phyloP scores from a whole-genome alignment of 2,888 invertebrate species.

The Callinectes sapidus region DNA sequence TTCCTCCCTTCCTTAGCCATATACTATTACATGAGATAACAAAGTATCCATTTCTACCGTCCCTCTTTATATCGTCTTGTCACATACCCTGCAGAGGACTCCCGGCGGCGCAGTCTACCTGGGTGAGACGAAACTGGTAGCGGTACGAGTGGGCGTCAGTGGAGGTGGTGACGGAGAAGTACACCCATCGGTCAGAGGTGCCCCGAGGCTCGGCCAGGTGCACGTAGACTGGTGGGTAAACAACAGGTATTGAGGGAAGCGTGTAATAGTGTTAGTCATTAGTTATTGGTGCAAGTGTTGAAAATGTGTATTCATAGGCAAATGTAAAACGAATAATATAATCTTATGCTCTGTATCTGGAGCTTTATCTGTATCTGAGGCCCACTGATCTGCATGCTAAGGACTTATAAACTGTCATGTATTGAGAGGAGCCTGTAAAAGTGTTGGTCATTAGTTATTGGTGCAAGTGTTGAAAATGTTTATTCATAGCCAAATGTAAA shows the following conservation, averaged over 20 bases:
- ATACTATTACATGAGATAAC: neutral
- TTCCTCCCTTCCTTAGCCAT: neutral
- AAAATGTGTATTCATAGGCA: no score
- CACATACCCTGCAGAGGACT: conserved; percentile 45
- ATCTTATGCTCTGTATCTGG: no score
- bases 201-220: conserved; percentile 38
- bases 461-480: no score
- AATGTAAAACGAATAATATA: no score
- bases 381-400: no score
- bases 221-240: conserved; percentile 46
- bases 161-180: conserved; percentile 39
- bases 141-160: conserved; percentile 25
- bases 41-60: neutral
- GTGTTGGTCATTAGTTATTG: no score
- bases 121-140: conserved; percentile 54
- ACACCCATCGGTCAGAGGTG: conserved; percentile 46
- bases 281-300: no score
- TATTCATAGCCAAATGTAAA: no score
- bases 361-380: no score
- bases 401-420: no score
- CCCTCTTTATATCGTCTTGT: neutral
- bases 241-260: neutral
- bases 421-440: no score
- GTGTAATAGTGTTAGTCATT: no score
- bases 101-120: conserved; percentile 30